These are phyloP conservation scores for Channa maculata DNA, from an alignment of 2,113 vertebrate species.

Conservation along the genomic window DNA sequence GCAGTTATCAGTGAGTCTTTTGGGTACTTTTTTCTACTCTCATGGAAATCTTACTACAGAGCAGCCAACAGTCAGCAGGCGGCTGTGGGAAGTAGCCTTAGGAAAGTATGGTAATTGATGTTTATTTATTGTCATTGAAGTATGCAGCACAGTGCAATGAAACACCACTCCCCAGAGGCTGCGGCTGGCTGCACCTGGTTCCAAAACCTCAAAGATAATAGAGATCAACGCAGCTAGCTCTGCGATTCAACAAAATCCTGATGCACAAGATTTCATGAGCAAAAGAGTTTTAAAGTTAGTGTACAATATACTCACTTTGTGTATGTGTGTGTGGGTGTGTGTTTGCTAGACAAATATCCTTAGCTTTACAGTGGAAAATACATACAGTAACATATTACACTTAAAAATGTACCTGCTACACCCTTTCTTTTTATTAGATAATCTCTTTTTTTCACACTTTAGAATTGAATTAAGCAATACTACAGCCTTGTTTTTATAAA, in stretches of 20 bases:
- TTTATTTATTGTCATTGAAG: conserved; percentile 78
- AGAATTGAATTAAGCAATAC: background rate
- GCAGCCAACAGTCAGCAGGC: conserved; percentile 35
- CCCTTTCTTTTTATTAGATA: background rate
- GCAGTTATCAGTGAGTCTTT: conserved; percentile 11
- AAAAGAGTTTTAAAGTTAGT: background rate
- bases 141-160: conserved; percentile 56
- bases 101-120: conserved; percentile 76
- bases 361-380: no score
- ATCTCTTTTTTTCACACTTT: background rate
- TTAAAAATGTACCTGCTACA: background rate
- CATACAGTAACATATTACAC: background rate
- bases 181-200: conserved; percentile 64
- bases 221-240: conserved; percentile 7
- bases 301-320: background rate
- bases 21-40: conserved; percentile 17
- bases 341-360: no score
- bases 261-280: background rate
- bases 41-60: conserved; percentile 19
- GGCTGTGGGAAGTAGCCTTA: conserved; percentile 51
- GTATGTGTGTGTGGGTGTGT: background rate
- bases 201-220: conserved; percentile 62
- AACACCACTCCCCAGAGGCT: conserved; percentile 39
- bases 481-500: conserved; percentile 1
- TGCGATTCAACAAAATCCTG: conserved; percentile 5